Conservation (phyloP, 2,797 vertebrate genomes). For the Sebastes diaconus region DNA sequence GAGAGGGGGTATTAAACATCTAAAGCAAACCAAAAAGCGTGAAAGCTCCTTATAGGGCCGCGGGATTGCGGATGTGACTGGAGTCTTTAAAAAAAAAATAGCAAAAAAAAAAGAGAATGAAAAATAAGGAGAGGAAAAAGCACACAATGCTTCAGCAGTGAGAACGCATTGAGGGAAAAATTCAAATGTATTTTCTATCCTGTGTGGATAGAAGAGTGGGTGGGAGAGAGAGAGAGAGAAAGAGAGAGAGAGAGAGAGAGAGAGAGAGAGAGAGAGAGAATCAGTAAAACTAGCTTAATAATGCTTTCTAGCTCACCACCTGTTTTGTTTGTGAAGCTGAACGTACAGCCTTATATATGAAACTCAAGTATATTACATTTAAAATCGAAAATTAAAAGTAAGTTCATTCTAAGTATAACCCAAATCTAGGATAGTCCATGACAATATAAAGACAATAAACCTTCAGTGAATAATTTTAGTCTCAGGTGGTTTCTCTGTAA, state of each 20-base stretch:
- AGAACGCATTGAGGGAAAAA: slow-evolving; percentile 51
- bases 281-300: slow-evolving; percentile 33
- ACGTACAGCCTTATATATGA: background rate
- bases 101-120: slow-evolving; percentile 21
- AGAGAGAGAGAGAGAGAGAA: slow-evolving; percentile 3
- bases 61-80: slow-evolving; percentile 97
- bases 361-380: background rate
- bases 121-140: slow-evolving; percentile 38
- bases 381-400: background rate
- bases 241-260: background rate
- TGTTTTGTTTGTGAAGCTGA: slow-evolving; percentile 9
- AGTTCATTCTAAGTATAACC: background rate
- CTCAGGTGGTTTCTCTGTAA: background rate
- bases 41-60: slow-evolving; percentile 99
- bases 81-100: slow-evolving; percentile 92
- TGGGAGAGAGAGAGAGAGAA: slow-evolving; percentile 15
- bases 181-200: slow-evolving; percentile 45
- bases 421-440: background rate
- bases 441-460: background rate
- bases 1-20: slow-evolving; percentile 99
- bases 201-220: slow-evolving; percentile 50
- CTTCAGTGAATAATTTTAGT: background rate
- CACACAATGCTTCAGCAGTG: slow-evolving; percentile 57
- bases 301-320: slow-evolving; percentile 22
- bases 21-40: slow-evolving; percentile 99